These are phyloP conservation scores for Drosophila rhopaloa DNA, from an alignment of 1,140 invertebrate species.

Conservation along the genomic window DNA sequence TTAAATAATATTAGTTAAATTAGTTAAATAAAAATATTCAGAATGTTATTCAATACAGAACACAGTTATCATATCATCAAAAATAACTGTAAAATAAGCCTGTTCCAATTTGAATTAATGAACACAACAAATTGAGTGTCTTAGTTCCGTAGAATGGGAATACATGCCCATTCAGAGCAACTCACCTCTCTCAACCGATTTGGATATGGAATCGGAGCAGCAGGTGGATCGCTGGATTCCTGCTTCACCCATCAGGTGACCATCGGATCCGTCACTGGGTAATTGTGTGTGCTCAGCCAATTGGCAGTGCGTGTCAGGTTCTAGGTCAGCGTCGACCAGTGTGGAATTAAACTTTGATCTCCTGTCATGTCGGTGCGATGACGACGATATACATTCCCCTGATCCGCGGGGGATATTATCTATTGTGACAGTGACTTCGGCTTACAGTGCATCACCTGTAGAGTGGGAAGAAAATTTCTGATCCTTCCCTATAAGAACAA, in stretches of 20 bases:
- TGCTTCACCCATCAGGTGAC: constrained; percentile 6
- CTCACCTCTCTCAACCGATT: neutral
- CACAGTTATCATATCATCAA: too few species aligned
- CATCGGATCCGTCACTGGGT: constrained; percentile 7
- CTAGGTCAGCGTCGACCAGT: constrained; percentile 19
- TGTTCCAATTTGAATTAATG: too few species aligned
- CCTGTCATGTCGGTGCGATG: constrained; percentile 1
- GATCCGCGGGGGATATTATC: neutral
- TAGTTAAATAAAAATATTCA: neutral
- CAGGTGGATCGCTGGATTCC: neutral
- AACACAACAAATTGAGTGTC: too few species aligned
- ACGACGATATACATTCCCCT: neutral
- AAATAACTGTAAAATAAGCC: too few species aligned
- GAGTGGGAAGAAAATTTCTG: neutral
- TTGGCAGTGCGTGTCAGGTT: constrained; percentile 17
- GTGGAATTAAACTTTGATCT: constrained; percentile 31
- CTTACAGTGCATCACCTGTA: neutral
- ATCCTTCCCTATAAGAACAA: neutral
- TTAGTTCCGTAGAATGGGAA: too few species aligned
- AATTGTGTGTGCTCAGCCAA: constrained; percentile 4
- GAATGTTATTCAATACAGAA: too few species aligned
- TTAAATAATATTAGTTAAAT: neutral
- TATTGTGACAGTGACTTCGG: neutral
- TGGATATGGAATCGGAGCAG: neutral
- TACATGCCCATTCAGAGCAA: too few species aligned